phyloP scores from a whole-genome alignment of 2,797 vertebrate species.

The Tadarida brasiliensis region DNA sequence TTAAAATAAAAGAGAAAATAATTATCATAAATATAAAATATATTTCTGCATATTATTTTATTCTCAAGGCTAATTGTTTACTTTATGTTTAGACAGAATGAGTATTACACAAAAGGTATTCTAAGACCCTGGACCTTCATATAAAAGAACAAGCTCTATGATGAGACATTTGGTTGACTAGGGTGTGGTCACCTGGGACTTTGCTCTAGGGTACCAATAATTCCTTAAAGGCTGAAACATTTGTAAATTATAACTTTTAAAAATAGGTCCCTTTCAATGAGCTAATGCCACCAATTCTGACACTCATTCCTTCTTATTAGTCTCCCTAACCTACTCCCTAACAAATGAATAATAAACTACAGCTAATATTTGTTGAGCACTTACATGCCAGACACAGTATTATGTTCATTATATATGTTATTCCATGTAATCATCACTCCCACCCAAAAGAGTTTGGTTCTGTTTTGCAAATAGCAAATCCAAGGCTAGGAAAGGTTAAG shows the following conservation, averaged over 20 bases:
- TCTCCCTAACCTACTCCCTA: neutral
- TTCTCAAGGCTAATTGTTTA: slow-evolving; percentile 14
- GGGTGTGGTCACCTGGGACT: neutral
- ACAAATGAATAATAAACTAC: slow-evolving; percentile 15
- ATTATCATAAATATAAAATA: neutral
- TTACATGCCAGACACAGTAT: neutral
- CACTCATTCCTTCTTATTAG: neutral
- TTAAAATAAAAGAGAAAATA: slow-evolving; percentile 54
- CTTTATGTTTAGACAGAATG: neutral
- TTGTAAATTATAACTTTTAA: neutral
- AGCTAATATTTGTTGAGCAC: neutral
- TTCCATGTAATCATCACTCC: slow-evolving; percentile 27
- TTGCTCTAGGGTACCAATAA: neutral
- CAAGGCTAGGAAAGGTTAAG: neutral
- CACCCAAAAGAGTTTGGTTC: neutral
- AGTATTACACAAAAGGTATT: neutral
- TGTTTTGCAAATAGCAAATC: neutral
- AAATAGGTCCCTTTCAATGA: slow-evolving; percentile 18
- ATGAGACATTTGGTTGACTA: slow-evolving; percentile 17
- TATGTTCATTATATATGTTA: slow-evolving; percentile 16
- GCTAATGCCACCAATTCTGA: neutral
- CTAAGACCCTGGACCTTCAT: neutral
- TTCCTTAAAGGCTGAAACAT: slow-evolving; percentile 49
- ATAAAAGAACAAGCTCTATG: neutral
- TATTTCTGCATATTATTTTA: slow-evolving; percentile 25